phyloP scores from a whole-genome alignment of 2,797 vertebrate species.

The Liparis tanakae region DNA sequence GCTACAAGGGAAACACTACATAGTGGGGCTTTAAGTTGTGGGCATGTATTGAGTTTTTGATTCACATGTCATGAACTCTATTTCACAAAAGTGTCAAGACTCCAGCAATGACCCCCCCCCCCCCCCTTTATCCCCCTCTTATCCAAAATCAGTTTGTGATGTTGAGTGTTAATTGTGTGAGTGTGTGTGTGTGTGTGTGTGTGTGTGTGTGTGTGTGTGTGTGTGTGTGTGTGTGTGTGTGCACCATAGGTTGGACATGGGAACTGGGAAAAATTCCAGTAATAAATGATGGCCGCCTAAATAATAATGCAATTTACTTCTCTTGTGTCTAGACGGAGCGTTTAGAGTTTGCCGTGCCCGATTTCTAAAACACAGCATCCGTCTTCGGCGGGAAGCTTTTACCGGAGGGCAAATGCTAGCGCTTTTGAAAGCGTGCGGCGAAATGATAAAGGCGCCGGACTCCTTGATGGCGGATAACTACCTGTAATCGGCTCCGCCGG shows the following conservation, averaged over 20 bases:
- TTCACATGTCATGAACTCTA: too few species aligned
- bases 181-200: neutral
- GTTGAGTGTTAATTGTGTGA: neutral
- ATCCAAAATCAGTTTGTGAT: neutral
- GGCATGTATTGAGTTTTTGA: too few species aligned
- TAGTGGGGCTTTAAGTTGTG: too few species aligned
- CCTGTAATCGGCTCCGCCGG: conserved; percentile 77
- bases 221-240: neutral
- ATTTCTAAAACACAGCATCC: conserved; percentile 48
- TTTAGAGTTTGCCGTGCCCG: conserved; percentile 41
- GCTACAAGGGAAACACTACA: too few species aligned
- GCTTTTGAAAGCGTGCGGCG: too few species aligned
- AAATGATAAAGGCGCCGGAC: conserved; percentile 29
- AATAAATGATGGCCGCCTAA: conserved; percentile 52
- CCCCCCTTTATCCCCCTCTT: neutral
- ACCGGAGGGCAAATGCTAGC: too few species aligned
- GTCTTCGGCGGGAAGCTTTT: conserved; percentile 55
- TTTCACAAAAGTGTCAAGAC: too few species aligned
- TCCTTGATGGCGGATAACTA: conserved; percentile 72
- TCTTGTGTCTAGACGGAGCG: conserved; percentile 56
- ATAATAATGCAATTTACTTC: conserved; percentile 64
- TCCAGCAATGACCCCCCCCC: too few species aligned
- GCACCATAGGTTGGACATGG: conserved; percentile 23
- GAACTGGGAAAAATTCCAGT: conserved; percentile 27
- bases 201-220: too few species aligned